These are phyloP conservation scores for Notoglanidium macrostoma DNA, from an alignment of 2,797 vertebrate species.

Conservation along the genomic window DNA sequence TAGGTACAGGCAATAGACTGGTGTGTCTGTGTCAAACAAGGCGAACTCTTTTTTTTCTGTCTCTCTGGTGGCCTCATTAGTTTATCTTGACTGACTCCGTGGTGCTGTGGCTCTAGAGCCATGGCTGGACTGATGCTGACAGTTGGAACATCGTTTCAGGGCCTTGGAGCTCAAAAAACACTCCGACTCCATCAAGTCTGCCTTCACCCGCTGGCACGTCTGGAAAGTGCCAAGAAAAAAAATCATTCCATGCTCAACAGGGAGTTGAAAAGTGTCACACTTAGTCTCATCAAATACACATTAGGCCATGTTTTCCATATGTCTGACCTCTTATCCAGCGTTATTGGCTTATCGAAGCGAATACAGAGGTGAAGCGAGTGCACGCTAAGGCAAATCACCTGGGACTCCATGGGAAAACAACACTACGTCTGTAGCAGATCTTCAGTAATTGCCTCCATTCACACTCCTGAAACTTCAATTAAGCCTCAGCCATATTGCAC, in stretches of 20 bases:
- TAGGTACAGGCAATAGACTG: slow-evolving; percentile 20
- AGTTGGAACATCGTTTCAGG: slow-evolving; percentile 66
- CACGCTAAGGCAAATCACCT: slow-evolving; percentile 11
- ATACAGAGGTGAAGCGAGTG: neutral
- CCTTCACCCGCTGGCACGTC: slow-evolving; percentile 46
- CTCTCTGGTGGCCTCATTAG: slow-evolving; percentile 79
- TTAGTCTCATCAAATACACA: slow-evolving; percentile 17
- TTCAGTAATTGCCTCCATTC: slow-evolving; percentile 27
- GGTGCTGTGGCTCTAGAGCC: slow-evolving; percentile 59
- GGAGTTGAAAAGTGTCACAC: slow-evolving; percentile 26
- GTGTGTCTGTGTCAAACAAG: slow-evolving; percentile 16
- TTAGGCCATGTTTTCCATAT: neutral
- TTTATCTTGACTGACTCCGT: slow-evolving; percentile 50
- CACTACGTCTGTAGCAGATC: neutral
- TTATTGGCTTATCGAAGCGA: neutral
- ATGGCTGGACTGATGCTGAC: slow-evolving; percentile 62
- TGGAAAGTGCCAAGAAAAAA: slow-evolving; percentile 62
- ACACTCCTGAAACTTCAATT: slow-evolving; percentile 42
- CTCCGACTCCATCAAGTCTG: slow-evolving; percentile 71
- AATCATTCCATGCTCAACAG: slow-evolving; percentile 27
- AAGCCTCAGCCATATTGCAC: slow-evolving; percentile 37
- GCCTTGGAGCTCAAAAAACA: slow-evolving; percentile 72
- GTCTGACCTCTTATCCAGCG: neutral
- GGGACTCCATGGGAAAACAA: slow-evolving; percentile 35
- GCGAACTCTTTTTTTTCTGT: slow-evolving; percentile 15